phyloP scores from a whole-genome alignment of 2,113 vertebrate species.

The Platichthys flesus region DNA sequence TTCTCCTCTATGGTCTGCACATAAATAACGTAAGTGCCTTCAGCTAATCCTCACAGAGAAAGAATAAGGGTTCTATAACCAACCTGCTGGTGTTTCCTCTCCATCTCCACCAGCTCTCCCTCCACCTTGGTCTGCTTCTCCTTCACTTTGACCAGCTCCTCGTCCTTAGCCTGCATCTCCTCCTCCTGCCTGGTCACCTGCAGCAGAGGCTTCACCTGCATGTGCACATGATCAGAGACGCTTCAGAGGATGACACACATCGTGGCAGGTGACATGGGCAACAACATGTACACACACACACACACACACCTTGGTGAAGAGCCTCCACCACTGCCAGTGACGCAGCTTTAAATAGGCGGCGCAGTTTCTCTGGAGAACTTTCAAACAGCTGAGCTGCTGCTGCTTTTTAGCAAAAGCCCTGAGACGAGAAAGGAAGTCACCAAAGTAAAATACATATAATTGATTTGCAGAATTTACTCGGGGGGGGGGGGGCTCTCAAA shows the following conservation, averaged over 20 bases:
- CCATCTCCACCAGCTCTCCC: constrained; percentile 95
- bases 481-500: background rate
- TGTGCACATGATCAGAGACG: background rate
- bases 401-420: constrained; percentile 98
- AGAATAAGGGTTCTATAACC: constrained; percentile 16
- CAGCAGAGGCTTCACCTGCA: constrained; percentile 97
- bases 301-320: constrained; percentile 92
- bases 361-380: constrained; percentile 97
- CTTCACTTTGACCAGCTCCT: constrained; percentile 96
- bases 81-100: constrained; percentile 96
- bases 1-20: constrained; percentile 92
- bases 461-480: background rate
- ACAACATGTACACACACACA: background rate
- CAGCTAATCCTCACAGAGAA: background rate
- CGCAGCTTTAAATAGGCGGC: constrained; percentile 95
- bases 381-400: constrained; percentile 95
- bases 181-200: constrained; percentile 99
- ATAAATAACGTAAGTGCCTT: background rate
- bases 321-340: constrained; percentile 99
- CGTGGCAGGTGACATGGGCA: too few relatives aligned
- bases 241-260: background rate
- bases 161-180: constrained; percentile 97
- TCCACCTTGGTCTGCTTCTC: constrained; percentile 97
- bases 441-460: background rate
- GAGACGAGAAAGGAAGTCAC: constrained; percentile 3